These are phyloP conservation scores for Cephus sareptanus DNA, from an alignment of 2,888 invertebrate genomes.

Conservation along the genomic window DNA sequence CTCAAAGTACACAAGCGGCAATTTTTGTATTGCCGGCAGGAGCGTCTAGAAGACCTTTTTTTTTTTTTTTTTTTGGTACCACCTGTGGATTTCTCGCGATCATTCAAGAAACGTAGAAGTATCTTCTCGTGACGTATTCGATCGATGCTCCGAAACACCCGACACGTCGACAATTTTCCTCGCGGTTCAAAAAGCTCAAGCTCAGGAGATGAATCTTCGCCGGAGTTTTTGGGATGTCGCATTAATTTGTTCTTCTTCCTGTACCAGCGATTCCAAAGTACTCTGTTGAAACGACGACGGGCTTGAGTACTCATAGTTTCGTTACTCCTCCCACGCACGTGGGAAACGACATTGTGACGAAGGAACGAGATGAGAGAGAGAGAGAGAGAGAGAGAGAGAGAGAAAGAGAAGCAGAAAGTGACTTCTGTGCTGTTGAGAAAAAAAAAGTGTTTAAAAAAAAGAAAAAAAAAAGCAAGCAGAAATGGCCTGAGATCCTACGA, in stretches of 20 bases:
- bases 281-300: not conserved
- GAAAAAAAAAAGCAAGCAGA: not conserved
- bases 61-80: not conserved
- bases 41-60: not conserved
- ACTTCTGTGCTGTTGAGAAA: not conserved
- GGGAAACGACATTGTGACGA: not conserved
- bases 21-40: not conserved
- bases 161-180: not conserved
- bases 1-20: not conserved
- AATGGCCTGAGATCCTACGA: constrained; percentile 22
- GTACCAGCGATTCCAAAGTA: not conserved
- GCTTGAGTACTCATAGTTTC: constrained; percentile 26
- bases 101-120: not conserved
- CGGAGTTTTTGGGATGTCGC: not conserved
- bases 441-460: not conserved
- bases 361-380: not conserved
- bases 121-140: not conserved
- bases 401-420: not conserved
- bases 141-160: not conserved
- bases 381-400: not conserved
- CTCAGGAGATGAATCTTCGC: not conserved
- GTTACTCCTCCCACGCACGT: constrained; percentile 17
- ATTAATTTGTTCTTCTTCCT: not conserved
- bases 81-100: not conserved
- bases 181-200: not conserved